Base-by-base conservation (phyloP, 2,888 invertebrate genomes). In the Drosophila macrospina region DNA sequence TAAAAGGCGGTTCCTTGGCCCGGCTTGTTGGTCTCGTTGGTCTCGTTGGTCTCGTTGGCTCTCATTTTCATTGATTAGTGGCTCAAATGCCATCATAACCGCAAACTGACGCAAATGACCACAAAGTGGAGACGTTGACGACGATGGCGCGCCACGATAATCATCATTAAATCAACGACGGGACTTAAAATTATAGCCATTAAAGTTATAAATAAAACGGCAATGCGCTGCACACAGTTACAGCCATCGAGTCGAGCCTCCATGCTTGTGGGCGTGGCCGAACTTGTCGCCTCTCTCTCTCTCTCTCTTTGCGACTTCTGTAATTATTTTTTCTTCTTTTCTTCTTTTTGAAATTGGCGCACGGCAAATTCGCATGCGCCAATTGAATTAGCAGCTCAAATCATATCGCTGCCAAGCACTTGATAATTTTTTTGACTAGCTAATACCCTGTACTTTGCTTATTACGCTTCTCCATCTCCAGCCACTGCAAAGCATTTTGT, bases 161-260 rank as follows among this genome's bases (percentile, higher is more conserved):
- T 82, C 83, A 87, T 87, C 86, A 87, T 86, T 87, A 86, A 88
- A 86, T 74, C 86, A 77, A 86, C 88, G 77, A 68, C 80, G 70
- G 59, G 72, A 74, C 80, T 78, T 76, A 80, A 83, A 88, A 86
- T 86, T 88, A 86, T 88, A 88, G 60, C 88, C 86, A 88, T 86
- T 86, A 88, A 86, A 80, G 83, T 79, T 88, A 86, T 86, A 86
- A 86, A 86, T 88, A 86, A 85, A 88, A 77, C 62, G 67, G 48
- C 47, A 67, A 70, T 48, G 26, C 44, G 28, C 51, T 5, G 62
- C 26, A n/a, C 24, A 11, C n/a, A 6, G 16, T 32, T 34, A 28
- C n/a, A 28, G 28, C 39, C 37, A 11, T 37, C 13, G 48, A 24
- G 34, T 50, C 36, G 36, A 15, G 47, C 47, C 50, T 50, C n/a